phyloP scores from a whole-genome alignment of 2,888 invertebrate species.

The Leucozona laternaria region DNA sequence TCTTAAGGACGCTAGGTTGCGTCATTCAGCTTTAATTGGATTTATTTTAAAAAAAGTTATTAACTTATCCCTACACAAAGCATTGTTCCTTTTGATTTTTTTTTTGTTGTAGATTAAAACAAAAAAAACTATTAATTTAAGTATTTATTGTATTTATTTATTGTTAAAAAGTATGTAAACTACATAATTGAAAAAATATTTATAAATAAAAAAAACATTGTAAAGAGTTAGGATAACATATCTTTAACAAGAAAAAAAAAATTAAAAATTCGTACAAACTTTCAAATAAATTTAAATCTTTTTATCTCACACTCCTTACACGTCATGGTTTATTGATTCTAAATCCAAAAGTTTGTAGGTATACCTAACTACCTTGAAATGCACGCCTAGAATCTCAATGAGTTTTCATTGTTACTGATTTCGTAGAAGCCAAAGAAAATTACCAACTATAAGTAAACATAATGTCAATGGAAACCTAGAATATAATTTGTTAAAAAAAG shows the following conservation, averaged over 20 bases:
- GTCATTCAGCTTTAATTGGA: not conserved
- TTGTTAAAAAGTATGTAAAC: slow-evolving; percentile 31
- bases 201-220: not conserved
- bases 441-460: slow-evolving; percentile 14
- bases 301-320: slow-evolving; percentile 49
- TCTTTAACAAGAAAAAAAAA: slow-evolving; percentile 38
- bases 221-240: slow-evolving; percentile 69
- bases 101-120: not conserved
- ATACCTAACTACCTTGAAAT: slow-evolving; percentile 7
- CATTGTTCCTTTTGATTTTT: slow-evolving; percentile 17
- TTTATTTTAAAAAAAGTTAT: not conserved
- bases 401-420: slow-evolving; percentile 47
- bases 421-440: slow-evolving; percentile 59
- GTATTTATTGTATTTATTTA: slow-evolving; percentile 30
- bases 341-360: slow-evolving; percentile 30
- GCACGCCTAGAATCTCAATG: slow-evolving; percentile 69
- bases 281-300: slow-evolving; percentile 28
- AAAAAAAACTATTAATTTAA: not conserved
- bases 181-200: slow-evolving; percentile 24
- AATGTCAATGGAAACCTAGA: slow-evolving; percentile 16
- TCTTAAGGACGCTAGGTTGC: not conserved
- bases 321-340: slow-evolving; percentile 50
- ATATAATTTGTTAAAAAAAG: slow-evolving; percentile 35
- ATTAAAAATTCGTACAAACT: slow-evolving; percentile 46
- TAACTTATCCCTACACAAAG: not conserved